phyloP scores from a whole-genome alignment of 2,888 invertebrate genomes.

The Agonopterix alstromeriana region DNA sequence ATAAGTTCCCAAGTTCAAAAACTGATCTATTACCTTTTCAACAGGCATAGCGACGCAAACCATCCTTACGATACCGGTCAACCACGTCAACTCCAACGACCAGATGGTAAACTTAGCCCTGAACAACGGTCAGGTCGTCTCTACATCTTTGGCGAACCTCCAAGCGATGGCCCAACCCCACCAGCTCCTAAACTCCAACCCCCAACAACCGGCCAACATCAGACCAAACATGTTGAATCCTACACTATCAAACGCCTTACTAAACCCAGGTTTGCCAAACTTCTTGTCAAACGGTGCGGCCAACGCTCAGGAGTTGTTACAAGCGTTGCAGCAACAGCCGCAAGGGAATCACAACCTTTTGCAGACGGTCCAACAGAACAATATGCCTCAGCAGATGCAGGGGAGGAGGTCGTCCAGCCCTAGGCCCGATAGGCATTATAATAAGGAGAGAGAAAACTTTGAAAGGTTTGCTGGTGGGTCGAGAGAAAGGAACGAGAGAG shows the following conservation, averaged over 20 bases:
- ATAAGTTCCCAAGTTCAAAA: too few relatives aligned
- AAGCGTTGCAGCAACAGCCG: slow-evolving; percentile 85
- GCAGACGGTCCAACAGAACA: slow-evolving; percentile 69
- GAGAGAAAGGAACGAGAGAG: slow-evolving; percentile 70
- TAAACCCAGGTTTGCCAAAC: slow-evolving; percentile 84
- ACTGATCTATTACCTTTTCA: slow-evolving; percentile 3
- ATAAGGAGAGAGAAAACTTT: slow-evolving; percentile 65
- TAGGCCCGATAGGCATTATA: slow-evolving; percentile 60
- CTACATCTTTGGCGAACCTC: slow-evolving; percentile 87
- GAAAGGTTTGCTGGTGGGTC: slow-evolving; percentile 63
- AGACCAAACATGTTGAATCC: slow-evolving; percentile 76
- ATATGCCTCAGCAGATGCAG: slow-evolving; percentile 65
- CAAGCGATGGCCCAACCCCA: slow-evolving; percentile 86
- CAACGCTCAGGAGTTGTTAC: slow-evolving; percentile 84
- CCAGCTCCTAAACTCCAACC: slow-evolving; percentile 79
- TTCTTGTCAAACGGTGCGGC: slow-evolving; percentile 82
- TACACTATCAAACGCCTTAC: slow-evolving; percentile 80
- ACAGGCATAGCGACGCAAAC: slow-evolving; percentile 96
- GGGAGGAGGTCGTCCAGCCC: slow-evolving; percentile 69
- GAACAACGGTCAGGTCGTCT: slow-evolving; percentile 90
- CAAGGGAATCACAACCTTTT: slow-evolving; percentile 64
- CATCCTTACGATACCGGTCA: slow-evolving; percentile 95
- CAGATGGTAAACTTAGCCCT: slow-evolving; percentile 88
- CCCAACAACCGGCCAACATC: slow-evolving; percentile 64
- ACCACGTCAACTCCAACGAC: slow-evolving; percentile 87